phyloP scores from a whole-genome alignment of 2,113 vertebrate species.

The Sapayoa aenigma region DNA sequence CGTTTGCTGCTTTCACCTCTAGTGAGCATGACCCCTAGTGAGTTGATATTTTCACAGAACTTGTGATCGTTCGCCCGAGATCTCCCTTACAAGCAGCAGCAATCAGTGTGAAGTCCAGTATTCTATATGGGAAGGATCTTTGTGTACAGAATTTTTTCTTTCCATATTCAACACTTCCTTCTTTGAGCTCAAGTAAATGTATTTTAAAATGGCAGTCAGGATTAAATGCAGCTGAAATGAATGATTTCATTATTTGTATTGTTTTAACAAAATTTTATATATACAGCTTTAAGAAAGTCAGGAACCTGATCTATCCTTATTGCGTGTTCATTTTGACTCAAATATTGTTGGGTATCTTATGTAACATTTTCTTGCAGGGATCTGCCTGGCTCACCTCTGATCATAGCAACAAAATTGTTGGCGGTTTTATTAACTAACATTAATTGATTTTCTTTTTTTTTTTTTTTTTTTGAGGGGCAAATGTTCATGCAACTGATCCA shows the following conservation, averaged over 20 bases:
- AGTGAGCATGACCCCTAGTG: not conserved
- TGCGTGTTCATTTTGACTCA: not conserved
- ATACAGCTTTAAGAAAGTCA: not conserved
- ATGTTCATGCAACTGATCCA: conserved; percentile 81
- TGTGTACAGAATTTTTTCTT: not conserved
- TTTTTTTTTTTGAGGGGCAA: conserved; percentile 79
- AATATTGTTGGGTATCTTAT: not conserved
- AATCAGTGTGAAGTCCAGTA: not conserved
- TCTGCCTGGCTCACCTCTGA: not conserved
- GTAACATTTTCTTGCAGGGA: not conserved
- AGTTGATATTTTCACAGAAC: not conserved
- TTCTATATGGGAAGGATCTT: not conserved
- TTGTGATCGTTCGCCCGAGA: not conserved
- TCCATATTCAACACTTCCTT: not conserved
- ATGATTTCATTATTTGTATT: not conserved
- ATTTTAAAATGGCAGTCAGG: not conserved
- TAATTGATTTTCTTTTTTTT: not conserved
- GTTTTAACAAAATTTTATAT: not conserved
- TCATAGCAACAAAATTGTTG: not conserved
- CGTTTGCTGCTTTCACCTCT: not conserved
- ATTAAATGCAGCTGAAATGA: not conserved
- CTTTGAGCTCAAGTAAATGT: not conserved
- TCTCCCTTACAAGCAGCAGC: not conserved
- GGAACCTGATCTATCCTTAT: not conserved
- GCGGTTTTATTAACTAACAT: not conserved